A percentile compares a stretch with the other conserved stretches of the same genome.
phyloP scores from a whole-genome alignment of 2,113 vertebrate genomes.

The Suricata suricatta region DNA sequence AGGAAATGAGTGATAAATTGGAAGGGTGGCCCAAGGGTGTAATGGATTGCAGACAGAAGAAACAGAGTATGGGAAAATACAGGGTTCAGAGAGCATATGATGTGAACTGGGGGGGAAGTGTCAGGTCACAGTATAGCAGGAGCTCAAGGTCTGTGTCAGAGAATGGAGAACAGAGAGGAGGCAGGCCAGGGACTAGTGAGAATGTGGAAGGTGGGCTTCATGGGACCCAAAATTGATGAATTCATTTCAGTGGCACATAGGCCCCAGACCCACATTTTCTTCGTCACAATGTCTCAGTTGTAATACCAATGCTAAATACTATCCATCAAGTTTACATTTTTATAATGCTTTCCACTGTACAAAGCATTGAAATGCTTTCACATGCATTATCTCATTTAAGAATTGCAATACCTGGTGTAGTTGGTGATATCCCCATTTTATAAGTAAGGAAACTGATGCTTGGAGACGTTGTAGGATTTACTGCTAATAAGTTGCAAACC shows the following conservation, averaged over 20 bases:
- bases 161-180: background rate
- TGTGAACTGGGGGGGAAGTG: background rate
- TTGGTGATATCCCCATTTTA: background rate
- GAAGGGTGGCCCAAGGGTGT: background rate
- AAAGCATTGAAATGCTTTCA: background rate
- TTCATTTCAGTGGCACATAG: background rate
- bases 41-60: background rate
- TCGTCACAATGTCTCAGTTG: background rate
- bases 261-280: background rate
- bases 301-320: slow-evolving; percentile 3
- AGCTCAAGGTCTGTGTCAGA: background rate
- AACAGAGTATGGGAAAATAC: background rate
- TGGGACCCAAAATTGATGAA: background rate
- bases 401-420: background rate
- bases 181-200: background rate
- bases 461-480: background rate
- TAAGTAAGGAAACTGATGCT: background rate
- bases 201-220: background rate
- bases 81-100: background rate
- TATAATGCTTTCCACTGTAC: background rate
- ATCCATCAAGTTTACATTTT: background rate
- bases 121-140: background rate
- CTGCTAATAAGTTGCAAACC: background rate
- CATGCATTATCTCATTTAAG: background rate
- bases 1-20: background rate